These are phyloP conservation scores for Drosophila ezoana DNA, from an alignment of 2,888 invertebrate species.

Conservation along the genomic window DNA sequence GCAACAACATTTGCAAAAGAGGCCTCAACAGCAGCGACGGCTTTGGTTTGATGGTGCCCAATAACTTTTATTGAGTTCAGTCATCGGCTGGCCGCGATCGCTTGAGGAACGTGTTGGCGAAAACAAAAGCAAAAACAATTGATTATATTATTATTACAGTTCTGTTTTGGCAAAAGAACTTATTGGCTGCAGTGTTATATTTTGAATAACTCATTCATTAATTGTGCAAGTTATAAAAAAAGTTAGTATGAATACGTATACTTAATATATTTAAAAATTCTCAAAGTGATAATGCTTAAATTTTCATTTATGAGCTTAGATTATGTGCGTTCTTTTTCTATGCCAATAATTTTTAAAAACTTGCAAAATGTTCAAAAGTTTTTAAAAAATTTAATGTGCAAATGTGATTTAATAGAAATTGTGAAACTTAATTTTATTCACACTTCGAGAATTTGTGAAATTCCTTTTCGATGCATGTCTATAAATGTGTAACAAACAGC, in stretches of 20 bases:
- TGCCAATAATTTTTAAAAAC: neutral
- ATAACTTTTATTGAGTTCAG: constrained; percentile 77
- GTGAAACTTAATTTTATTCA: neutral
- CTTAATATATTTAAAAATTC: neutral
- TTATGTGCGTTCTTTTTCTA: neutral
- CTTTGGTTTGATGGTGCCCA: constrained; percentile 63
- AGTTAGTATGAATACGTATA: constrained; percentile 39
- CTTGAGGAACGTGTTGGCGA: constrained; percentile 47
- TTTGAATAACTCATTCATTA: constrained; percentile 4
- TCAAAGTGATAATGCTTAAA: neutral
- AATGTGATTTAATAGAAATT: neutral
- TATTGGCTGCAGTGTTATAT: constrained; percentile 41
- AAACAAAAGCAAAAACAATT: constrained; percentile 3
- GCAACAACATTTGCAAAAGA: constrained; percentile 20
- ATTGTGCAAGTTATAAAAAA: constrained; percentile 34
- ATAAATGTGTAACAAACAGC: neutral
- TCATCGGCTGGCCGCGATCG: constrained; percentile 80
- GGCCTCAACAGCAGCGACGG: constrained; percentile 32
- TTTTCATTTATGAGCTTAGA: neutral
- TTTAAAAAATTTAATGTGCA: neutral
- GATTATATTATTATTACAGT: constrained; percentile 1
- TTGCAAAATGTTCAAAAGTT: neutral
- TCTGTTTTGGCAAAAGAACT: constrained; percentile 12
- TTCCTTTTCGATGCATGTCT: neutral
- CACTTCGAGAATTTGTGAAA: neutral